These are phyloP conservation scores for Poeciliopsis prolifica DNA, from an alignment of 2,113 vertebrate species.

Conservation along the genomic window DNA sequence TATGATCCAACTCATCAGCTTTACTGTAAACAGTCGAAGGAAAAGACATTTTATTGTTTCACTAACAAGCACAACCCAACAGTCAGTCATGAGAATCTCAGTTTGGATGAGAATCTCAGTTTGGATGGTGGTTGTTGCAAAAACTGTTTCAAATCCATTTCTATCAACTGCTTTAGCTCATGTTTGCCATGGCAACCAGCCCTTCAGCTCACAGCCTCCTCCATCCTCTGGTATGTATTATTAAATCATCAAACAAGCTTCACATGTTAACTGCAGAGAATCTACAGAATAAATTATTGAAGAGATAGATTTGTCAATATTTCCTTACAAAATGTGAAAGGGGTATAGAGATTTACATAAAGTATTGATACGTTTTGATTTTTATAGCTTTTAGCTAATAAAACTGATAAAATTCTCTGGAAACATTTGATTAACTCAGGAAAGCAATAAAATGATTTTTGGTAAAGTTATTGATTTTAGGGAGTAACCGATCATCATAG, in stretches of 20 bases:
- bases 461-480: too few relatives aligned
- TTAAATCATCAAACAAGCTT: neutral
- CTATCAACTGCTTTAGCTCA: neutral
- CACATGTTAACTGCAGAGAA: neutral
- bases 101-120: neutral
- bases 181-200: constrained; percentile 2
- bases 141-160: neutral
- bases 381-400: too few relatives aligned
- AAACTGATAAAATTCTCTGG: too few relatives aligned
- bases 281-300: too few relatives aligned
- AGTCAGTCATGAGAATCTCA: neutral
- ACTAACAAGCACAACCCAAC: neutral
- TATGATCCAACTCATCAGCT: neutral
- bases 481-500: too few relatives aligned
- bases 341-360: too few relatives aligned
- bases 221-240: neutral
- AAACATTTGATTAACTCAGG: too few relatives aligned
- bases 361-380: too few relatives aligned
- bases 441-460: too few relatives aligned
- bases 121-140: neutral
- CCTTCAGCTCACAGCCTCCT: neutral
- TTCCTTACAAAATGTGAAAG: neutral
- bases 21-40: neutral
- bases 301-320: too few relatives aligned
- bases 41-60: neutral